Evolutionary conservation across 2,113 vertebrate genomes (phyloP).

Genomic region (Poicephalus gulielmi): DNA sequence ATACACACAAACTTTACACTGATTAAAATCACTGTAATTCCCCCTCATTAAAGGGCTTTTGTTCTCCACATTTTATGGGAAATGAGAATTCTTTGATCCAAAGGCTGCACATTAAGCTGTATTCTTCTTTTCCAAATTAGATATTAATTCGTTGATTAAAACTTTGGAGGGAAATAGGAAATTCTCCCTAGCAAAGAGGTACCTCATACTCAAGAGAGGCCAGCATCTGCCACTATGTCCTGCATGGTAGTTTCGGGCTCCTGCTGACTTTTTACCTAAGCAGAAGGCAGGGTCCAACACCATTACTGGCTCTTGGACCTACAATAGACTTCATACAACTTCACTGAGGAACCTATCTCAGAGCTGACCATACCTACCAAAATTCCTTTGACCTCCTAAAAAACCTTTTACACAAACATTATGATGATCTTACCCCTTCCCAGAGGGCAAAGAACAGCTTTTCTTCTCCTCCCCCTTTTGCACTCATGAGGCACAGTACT

Average conservation of each 20-base stretch:
- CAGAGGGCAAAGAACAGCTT: not conserved
- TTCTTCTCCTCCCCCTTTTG: not conserved
- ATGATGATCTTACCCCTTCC: not conserved
- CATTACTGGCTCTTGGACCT: not conserved
- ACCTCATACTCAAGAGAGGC: not conserved
- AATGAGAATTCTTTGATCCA: not conserved
- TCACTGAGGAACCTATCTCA: not conserved
- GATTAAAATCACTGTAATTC: not conserved
- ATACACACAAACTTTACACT: not conserved
- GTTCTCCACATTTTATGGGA: not conserved
- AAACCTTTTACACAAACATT: not conserved
- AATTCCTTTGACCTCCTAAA: not conserved
- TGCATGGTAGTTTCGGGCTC: not conserved
- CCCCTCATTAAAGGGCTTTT: not conserved
- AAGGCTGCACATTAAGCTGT: not conserved
- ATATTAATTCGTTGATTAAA: not conserved
- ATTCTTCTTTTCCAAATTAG: not conserved
- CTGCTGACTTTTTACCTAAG: not conserved
- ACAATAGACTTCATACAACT: not conserved
- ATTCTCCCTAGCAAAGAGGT: not conserved
- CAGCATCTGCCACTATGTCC: not conserved
- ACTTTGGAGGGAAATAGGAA: not conserved
- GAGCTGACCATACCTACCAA: not conserved
- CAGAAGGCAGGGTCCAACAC: not conserved
- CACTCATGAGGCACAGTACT: not conserved